phyloP scores from a whole-genome alignment of 2,888 invertebrate genomes.

The Epirrita christyi region DNA sequence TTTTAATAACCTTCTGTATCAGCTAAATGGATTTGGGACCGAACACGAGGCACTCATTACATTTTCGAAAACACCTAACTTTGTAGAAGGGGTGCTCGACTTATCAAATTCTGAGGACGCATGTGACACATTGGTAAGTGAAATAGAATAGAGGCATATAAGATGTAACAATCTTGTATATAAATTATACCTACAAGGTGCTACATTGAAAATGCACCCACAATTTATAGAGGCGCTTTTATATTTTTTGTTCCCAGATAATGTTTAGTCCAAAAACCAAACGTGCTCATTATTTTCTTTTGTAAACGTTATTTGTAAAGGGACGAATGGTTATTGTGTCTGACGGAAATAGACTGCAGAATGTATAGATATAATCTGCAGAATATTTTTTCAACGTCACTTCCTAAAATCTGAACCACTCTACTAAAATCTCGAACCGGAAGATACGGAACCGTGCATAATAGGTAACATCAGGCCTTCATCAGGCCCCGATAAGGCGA shows the following conservation, averaged over 20 bases:
- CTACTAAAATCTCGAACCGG: conserved; percentile 28
- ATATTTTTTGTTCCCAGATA: too few species aligned
- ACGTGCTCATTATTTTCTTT: too few species aligned
- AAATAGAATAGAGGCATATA: conserved; percentile 15
- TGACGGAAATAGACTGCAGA: background rate
- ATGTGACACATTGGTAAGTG: conserved; percentile 25
- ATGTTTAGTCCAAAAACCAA: too few species aligned
- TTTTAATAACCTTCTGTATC: conserved; percentile 81
- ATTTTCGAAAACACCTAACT: conserved; percentile 48
- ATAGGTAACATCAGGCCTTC: conserved; percentile 57
- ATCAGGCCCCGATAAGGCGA: conserved; percentile 65
- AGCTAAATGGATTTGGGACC: conserved; percentile 76
- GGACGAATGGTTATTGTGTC: too few species aligned
- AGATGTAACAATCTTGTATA: conserved; percentile 3
- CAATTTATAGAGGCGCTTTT: background rate
- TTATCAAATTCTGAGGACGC: conserved; percentile 29
- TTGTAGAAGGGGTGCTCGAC: conserved; percentile 37
- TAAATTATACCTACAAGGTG: background rate
- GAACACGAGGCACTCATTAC: conserved; percentile 54
- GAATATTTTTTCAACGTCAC: conserved; percentile 11
- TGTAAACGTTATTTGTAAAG: too few species aligned
- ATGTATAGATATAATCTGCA: background rate
- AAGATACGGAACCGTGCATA: conserved; percentile 46
- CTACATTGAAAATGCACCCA: too few species aligned
- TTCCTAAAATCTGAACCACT: conserved; percentile 20